Conservation (phyloP, 2,797 vertebrate genomes). For the Myotis pilosus region DNA sequence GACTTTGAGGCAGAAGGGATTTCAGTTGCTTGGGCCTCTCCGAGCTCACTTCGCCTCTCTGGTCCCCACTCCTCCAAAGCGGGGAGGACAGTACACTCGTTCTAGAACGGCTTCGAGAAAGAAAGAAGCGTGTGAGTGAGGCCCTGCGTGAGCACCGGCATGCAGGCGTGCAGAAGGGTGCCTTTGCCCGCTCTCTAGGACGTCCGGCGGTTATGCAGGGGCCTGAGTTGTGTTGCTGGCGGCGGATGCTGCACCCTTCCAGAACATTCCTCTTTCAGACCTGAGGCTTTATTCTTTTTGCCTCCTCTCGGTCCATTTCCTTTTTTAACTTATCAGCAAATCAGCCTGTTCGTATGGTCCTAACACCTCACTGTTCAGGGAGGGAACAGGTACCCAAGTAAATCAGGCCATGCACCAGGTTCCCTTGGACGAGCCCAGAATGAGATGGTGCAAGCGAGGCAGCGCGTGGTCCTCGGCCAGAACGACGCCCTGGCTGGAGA, state of each 20-base stretch:
- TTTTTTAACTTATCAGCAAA: not conserved
- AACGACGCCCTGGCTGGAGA: not conserved
- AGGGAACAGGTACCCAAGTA: too few species aligned
- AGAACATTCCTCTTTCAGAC: not conserved
- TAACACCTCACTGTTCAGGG: not conserved
- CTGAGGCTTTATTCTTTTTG: not conserved
- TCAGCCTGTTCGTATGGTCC: not conserved
- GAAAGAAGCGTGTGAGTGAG: not conserved
- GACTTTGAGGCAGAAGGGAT: not conserved
- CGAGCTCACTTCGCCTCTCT: not conserved
- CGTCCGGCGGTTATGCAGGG: not conserved
- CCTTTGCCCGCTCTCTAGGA: not conserved
- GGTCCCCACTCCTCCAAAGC: not conserved
- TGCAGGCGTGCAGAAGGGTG: not conserved
- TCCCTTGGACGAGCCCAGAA: not conserved
- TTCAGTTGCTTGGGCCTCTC: not conserved
- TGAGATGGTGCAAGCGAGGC: not conserved
- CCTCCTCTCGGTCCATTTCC: not conserved
- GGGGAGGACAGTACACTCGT: not conserved
- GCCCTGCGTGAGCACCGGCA: not conserved
- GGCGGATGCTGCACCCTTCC: not conserved
- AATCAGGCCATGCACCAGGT: not conserved
- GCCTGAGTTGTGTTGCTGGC: not conserved
- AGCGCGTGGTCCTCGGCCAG: accelerated
- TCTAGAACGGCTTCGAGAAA: not conserved